phyloP scores from a whole-genome alignment of 2,888 invertebrate species.

The Parnassius mnemosyne region DNA sequence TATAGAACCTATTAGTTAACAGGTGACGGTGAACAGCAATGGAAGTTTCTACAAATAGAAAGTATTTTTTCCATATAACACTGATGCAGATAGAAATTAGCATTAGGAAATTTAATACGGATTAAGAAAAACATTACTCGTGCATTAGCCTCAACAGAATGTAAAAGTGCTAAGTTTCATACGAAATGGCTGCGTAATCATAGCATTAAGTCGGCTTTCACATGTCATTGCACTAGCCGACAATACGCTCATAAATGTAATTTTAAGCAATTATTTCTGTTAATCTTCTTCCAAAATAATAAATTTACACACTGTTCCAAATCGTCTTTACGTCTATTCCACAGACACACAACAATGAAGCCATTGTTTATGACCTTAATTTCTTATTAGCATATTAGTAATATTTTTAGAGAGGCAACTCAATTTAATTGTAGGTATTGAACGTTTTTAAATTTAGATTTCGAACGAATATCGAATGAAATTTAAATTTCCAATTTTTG shows the following conservation, averaged over 20 bases:
- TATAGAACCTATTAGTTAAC: background rate
- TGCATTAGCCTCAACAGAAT: constrained; percentile 6
- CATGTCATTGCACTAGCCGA: background rate
- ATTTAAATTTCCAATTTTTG: no score
- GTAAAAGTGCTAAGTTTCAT: constrained; percentile 17
- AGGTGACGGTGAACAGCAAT: background rate
- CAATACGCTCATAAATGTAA: background rate
- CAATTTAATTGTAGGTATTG: no score
- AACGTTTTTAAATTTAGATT: no score
- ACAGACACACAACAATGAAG: no score
- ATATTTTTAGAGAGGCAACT: no score
- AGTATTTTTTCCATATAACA: constrained; percentile 7
- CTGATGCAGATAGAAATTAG: constrained; percentile 16
- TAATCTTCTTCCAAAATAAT: no score
- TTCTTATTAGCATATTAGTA: no score
- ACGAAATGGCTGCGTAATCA: constrained; percentile 3
- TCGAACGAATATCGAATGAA: no score
- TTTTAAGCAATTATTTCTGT: no score
- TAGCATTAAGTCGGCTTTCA: constrained; percentile 1
- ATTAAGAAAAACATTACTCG: constrained; percentile 5
- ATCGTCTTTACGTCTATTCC: no score
- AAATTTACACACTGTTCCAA: no score
- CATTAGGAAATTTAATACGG: constrained; percentile 13
- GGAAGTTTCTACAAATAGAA: constrained; percentile 16
- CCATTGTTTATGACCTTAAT: no score